Evolutionary conservation across 2,113 vertebrate species (phyloP), one percentile per base, ranked within the genome.

Genomic region (Excalfactoria chinensis): DNA sequence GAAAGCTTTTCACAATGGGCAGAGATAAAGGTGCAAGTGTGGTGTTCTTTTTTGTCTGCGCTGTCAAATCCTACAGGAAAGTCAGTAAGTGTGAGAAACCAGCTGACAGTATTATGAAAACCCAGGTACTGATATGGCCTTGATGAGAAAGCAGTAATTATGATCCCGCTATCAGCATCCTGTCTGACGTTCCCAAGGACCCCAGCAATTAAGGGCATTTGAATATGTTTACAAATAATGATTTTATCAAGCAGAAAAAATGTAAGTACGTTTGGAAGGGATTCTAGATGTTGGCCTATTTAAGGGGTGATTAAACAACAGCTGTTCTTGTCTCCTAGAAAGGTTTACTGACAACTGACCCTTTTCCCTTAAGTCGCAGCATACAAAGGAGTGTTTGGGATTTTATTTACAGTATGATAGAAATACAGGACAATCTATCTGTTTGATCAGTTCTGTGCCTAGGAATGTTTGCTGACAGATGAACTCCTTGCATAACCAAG

Each of bases 401-500:
- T 90, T 88, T 67, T 77, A 32, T 92, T 88, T 46, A 46, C 4
- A 7, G 19, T 37, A 32, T 63, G 35, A 69, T 67, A 58, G 81
- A 56, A 58, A 74, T 48, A 3, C 2, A 1, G 20, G 28, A n/a
- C 48, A 67, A 25, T 4, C 56, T 67, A 34, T 48, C 76, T 81
- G 34, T 49, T 68, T 87, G 60, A 87, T 63, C 70, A 67, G 20
- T 64, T 63, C 21, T 79, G 30, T 1, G 7, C 59, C 75, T 76
- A 76, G 28, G 34, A 69, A 28, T 63, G 58, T 58, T 82, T 89
- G 55, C 59, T 28, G 23, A 66, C 35, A 64, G 35, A 71, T 19
- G 4, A 67, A 72, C 55, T 85, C 40, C 41, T 95, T 95, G 85
- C 64, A 55, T 63, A 85, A 83, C 63, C 59, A 69, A 87, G 75